These are phyloP conservation scores for Dexiosoma caninum DNA, from an alignment of 2,888 invertebrate species.

Conservation along the genomic window DNA sequence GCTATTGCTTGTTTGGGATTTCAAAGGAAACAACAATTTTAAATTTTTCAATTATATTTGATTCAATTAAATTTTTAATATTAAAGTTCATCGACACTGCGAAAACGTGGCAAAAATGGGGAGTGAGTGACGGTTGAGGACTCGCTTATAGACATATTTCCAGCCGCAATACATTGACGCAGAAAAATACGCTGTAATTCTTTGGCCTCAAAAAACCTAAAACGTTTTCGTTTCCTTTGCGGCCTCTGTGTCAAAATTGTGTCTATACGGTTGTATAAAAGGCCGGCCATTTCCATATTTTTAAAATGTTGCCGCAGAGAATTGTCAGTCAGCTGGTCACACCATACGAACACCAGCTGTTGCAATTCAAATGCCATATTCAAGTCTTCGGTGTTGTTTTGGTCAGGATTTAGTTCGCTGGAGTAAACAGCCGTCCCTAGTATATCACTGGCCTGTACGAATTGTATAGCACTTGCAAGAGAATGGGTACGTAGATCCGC, in stretches of 20 bases:
- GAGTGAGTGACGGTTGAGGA: conserved; percentile 48
- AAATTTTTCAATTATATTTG: conserved; percentile 23
- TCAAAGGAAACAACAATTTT: conserved; percentile 26
- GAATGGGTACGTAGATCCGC: conserved; percentile 89
- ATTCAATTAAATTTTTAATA: conserved; percentile 4
- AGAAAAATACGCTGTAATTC: conserved; percentile 69
- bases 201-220: conserved; percentile 67
- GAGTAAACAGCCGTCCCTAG: conserved; percentile 94
- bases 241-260: conserved; percentile 63
- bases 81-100: conserved; percentile 42
- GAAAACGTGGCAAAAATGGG: conserved; percentile 51
- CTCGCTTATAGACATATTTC: conserved; percentile 36
- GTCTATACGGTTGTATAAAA: conserved; percentile 95
- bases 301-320: conserved; percentile 89
- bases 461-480: conserved; percentile 88
- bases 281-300: conserved; percentile 91
- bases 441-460: conserved; percentile 87
- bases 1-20: neutral
- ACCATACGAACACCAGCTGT: conserved; percentile 96
- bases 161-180: conserved; percentile 67
- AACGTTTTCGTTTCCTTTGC: conserved; percentile 66
- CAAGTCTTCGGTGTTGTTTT: conserved; percentile 79
- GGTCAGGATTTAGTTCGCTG: conserved; percentile 84
- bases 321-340: conserved; percentile 92
- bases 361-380: conserved; percentile 85